phyloP scores from a whole-genome alignment of 2,797 vertebrate species.

The Enteromius argenteus region DNA sequence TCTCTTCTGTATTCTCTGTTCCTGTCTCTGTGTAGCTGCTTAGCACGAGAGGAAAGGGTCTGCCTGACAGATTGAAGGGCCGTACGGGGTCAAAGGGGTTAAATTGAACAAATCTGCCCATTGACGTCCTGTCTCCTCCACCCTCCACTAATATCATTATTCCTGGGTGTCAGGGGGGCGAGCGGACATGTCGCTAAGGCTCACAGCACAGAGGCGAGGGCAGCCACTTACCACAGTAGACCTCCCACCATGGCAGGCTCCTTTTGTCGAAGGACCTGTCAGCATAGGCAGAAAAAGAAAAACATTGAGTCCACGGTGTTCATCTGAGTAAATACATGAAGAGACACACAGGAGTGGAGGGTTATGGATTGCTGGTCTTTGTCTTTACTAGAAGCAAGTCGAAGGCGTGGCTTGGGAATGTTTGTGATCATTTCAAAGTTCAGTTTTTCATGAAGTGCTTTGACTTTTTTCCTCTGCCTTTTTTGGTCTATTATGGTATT shows the following conservation, averaged over 20 bases:
- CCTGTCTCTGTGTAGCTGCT: slow-evolving; percentile 43
- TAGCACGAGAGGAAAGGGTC: slow-evolving; percentile 58
- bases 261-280: slow-evolving; percentile 63
- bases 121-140: slow-evolving; percentile 71
- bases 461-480: slow-evolving; percentile 18
- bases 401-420: slow-evolving; percentile 24
- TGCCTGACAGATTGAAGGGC: slow-evolving; percentile 67
- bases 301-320: slow-evolving; percentile 59
- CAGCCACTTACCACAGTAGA: slow-evolving; percentile 60
- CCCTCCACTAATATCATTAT: slow-evolving; percentile 71
- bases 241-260: slow-evolving; percentile 62
- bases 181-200: slow-evolving; percentile 57
- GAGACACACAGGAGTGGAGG: slow-evolving; percentile 21
- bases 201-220: slow-evolving; percentile 58
- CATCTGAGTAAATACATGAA: slow-evolving; percentile 55
- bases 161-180: slow-evolving; percentile 63
- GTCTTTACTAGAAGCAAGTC: slow-evolving; percentile 28
- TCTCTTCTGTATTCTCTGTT: slow-evolving; percentile 5
- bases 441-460: slow-evolving; percentile 16
- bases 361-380: slow-evolving; percentile 35
- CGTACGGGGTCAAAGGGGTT: slow-evolving; percentile 68
- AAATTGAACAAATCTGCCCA: slow-evolving; percentile 73
- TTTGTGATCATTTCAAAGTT: slow-evolving; percentile 17
- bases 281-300: slow-evolving; percentile 61
- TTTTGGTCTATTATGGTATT: slow-evolving; percentile 16